Evolutionary conservation across 1,140 invertebrate species (phyloP).

Genomic region (Apis florea): DNA sequence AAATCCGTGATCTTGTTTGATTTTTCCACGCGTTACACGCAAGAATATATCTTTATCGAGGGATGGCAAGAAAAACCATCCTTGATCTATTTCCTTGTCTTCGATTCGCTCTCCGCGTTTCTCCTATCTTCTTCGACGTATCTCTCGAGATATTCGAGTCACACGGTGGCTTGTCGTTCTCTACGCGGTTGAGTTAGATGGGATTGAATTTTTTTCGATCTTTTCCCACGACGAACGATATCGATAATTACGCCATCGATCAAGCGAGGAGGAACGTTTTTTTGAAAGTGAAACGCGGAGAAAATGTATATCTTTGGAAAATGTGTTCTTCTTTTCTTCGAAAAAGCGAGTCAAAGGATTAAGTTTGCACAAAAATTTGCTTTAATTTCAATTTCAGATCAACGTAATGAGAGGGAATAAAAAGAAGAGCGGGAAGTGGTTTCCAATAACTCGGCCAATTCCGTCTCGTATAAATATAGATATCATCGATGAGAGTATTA

Average conservation of each 20-base stretch:
- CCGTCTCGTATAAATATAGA: background rate
- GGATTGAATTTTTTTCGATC: background rate
- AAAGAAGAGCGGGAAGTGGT: background rate
- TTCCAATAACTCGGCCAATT: background rate
- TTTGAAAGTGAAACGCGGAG: background rate
- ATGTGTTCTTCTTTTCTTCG: background rate
- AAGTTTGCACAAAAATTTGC: too few species aligned
- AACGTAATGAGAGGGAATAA: background rate
- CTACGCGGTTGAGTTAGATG: background rate
- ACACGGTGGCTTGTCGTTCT: background rate
- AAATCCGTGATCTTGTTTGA: slow-evolving; percentile 23
- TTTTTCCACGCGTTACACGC: background rate
- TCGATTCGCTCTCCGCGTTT: slow-evolving; percentile 4
- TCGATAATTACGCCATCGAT: slow-evolving; percentile 21
- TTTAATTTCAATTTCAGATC: background rate
- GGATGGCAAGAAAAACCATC: slow-evolving; percentile 13
- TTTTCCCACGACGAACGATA: background rate
- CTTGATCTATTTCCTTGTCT: slow-evolving; percentile 27
- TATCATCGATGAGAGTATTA: background rate
- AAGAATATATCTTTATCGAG: background rate
- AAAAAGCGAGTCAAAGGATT: background rate
- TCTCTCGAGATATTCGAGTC: background rate
- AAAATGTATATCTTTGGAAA: background rate
- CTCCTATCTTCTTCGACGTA: too few species aligned
- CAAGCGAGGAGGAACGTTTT: background rate